phyloP scores from a whole-genome alignment of 2,888 invertebrate genomes.

The Lycophotia porphyrea region DNA sequence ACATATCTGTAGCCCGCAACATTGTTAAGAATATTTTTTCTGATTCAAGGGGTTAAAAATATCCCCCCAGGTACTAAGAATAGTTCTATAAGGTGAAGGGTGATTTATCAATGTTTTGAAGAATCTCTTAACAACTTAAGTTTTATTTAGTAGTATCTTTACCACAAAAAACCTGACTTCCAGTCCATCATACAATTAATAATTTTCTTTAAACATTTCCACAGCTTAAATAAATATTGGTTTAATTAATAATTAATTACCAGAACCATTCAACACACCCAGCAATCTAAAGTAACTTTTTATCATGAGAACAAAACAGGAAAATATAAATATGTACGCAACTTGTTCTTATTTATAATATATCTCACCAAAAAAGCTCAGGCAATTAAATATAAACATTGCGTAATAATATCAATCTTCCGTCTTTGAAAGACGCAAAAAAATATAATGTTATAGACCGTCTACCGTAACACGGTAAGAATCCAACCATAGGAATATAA shows the following conservation, averaged over 20 bases:
- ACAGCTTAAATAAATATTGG: not conserved
- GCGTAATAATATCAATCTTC: constrained; percentile 15
- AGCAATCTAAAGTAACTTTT: not conserved
- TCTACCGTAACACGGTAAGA: no score
- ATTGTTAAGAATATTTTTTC: no score
- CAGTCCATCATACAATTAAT: not conserved
- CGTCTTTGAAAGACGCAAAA: not conserved
- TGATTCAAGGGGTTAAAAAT: no score
- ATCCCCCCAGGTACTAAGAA: no score
- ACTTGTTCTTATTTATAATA: not conserved
- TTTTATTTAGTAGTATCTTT: not conserved
- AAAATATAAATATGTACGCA: not conserved
- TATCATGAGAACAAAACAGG: not conserved
- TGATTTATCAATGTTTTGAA: not conserved
- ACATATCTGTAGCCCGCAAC: no score
- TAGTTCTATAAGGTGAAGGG: no score
- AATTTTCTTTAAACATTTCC: not conserved
- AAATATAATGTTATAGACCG: not conserved
- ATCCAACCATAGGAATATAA: constrained; percentile 4
- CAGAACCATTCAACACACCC: not conserved
- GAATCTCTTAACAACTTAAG: not conserved
- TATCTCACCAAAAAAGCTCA: not conserved
- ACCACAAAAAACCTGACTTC: not conserved
- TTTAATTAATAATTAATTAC: no score
- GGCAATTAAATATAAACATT: constrained; percentile 11